phyloP scores from a whole-genome alignment of 2,113 vertebrate genomes.

The Phyllostomus discolor region DNA sequence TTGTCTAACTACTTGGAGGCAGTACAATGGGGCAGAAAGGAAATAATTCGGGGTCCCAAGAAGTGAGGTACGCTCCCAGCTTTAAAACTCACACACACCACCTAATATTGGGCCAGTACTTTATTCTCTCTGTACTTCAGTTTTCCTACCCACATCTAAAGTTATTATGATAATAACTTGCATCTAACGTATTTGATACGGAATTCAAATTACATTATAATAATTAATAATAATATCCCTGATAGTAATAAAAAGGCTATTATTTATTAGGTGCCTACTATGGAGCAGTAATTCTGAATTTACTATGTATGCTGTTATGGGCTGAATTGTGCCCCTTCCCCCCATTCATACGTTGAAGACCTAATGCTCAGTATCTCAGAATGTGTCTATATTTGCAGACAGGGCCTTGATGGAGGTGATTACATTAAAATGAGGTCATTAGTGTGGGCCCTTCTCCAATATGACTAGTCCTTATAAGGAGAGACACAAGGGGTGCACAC shows the following conservation, averaged over 20 bases:
- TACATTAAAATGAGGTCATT: background rate
- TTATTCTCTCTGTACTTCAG: background rate
- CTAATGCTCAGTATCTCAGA: background rate
- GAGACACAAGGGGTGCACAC: accelerated
- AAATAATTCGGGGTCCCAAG: background rate
- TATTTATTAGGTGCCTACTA: background rate
- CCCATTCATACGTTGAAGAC: background rate
- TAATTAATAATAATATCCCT: background rate
- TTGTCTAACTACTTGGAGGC: background rate
- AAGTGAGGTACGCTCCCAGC: background rate
- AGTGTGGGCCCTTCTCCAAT: background rate
- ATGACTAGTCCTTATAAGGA: background rate
- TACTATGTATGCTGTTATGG: background rate
- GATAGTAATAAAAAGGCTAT: background rate
- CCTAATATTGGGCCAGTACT: background rate
- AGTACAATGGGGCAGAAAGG: background rate
- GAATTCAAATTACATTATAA: background rate
- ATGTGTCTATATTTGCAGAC: background rate
- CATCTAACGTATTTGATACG: background rate
- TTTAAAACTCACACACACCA: background rate
- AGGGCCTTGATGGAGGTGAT: background rate
- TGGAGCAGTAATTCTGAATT: background rate
- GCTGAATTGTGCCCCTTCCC: background rate
- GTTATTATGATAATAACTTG: background rate
- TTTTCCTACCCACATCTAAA: background rate